Percentiles rank a stretch among this genome's conserved stretches.
Conservation (phyloP, 1,140 invertebrate species). For the Saxidomus purpurata region DNA sequence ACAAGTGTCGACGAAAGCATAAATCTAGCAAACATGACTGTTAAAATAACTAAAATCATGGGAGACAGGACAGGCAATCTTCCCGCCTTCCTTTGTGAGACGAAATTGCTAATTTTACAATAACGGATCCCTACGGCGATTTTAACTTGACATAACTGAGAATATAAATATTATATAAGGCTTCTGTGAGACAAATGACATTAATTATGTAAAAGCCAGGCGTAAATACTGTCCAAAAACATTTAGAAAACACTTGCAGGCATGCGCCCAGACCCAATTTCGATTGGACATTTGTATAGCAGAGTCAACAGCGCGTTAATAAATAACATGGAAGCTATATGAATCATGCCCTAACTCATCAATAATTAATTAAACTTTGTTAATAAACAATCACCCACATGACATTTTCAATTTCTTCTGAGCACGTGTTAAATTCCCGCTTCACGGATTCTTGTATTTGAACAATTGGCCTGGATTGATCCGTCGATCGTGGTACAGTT, state of each 20-base stretch:
- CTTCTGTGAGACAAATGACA: not conserved
- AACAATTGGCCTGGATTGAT: not conserved
- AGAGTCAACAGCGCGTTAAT: not conserved
- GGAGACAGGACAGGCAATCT: not conserved
- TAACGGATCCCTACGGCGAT: not conserved
- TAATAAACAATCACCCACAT: conserved; percentile 24
- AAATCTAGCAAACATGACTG: not conserved
- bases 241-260: not conserved
- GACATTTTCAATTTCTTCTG: not conserved
- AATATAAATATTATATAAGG: not conserved
- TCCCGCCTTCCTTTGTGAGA: not conserved
- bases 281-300: not conserved
- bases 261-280: not conserved
- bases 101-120: not conserved
- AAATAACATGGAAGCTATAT: not conserved
- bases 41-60: not conserved
- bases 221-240: not conserved
- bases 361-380: conserved; percentile 25
- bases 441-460: not conserved
- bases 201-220: not conserved
- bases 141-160: not conserved
- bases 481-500: not conserved
- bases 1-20: not conserved
- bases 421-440: not conserved
- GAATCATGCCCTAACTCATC: not conserved